Percentiles rank a stretch among this genome's conserved stretches.
Conservation (phyloP, 2,113 vertebrate genomes). For the Prinia subflava region DNA sequence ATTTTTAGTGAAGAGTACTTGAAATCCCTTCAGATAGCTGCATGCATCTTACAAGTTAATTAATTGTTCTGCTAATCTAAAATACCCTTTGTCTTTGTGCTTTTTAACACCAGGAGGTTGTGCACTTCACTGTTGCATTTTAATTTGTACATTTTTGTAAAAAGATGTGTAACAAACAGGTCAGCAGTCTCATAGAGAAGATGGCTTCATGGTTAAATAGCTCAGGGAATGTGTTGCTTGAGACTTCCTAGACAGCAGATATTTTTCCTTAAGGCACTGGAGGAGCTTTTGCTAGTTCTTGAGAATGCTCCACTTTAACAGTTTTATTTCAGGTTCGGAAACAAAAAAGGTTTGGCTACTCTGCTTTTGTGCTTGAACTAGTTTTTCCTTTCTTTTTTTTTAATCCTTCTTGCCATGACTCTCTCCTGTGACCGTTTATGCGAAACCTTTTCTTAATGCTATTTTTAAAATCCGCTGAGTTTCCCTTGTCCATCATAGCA, state of each 20-base stretch:
- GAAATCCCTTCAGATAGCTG: neutral
- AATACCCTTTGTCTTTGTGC: neutral
- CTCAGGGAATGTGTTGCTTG: neutral
- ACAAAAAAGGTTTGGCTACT: constrained; percentile 33
- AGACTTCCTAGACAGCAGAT: neutral
- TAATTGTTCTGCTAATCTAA: neutral
- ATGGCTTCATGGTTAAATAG: neutral
- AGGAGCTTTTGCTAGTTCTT: neutral
- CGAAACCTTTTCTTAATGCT: constrained; percentile 24
- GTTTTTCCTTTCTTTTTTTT: constrained; percentile 1
- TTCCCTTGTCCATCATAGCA: constrained; percentile 38
- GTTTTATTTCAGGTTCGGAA: constrained; percentile 37
- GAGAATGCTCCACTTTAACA: constrained; percentile 13
- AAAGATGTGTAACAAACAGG: neutral
- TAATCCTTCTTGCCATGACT: neutral
- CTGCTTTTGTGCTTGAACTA: constrained; percentile 20
- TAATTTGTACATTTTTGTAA: neutral
- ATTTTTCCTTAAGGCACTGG: neutral
- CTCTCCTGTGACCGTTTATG: constrained; percentile 3
- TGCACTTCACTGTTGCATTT: neutral
- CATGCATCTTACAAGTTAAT: neutral
- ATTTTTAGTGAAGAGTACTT: neutral
- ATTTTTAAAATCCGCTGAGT: constrained; percentile 38
- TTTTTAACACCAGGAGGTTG: neutral
- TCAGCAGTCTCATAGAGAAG: neutral